Base-by-base conservation (phyloP, 2,113 vertebrate genomes). In the Typhlomys cinereus region DNA sequence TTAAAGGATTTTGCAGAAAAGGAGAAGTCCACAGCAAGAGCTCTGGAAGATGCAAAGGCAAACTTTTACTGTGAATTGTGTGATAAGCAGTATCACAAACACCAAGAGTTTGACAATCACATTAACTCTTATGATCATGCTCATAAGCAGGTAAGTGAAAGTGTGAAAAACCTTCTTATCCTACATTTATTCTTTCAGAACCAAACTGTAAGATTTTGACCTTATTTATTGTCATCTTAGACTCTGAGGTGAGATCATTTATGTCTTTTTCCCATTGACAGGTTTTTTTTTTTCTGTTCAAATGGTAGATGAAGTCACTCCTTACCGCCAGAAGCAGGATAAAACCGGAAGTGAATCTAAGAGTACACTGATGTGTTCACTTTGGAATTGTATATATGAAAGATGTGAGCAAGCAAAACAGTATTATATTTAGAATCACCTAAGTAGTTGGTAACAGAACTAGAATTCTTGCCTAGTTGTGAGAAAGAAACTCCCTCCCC, bases 51-150 rank as follows among this genome's bases (percentile, higher is more conserved):
- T 93, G 98, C 99, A 97, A 99, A 99, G 95, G 98, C 99, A 29
- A 99, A 99, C 95, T 99, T 99, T 98, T 99, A 99, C 98, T 99
- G 99, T 97, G 99, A 99, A 98, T 98, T 99, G 74, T 99, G 99
- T 97, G 99, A 99, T 98, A 99, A 99, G 97, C 99, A 99, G 98
- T 99, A 99, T 97, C 99, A 99, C 98, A 99, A 99, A 97, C 99
- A 99, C 97, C 99, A 99, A 93, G 99, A 99, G 96, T 99, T 99
- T 98, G 99, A 99, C 98, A 99, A 99, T 98, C 99, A 99, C 98
- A 99, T 99, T 97, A 99, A 99, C 98, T 99, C 99, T 96, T 99
- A 99, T 0, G 99, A 99, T 97, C 99, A 99, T 31, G 99, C 99
- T 91, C 99, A 99, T 98, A 99, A 99, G 94, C 99, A 99, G 99